Base-by-base conservation (phyloP, 2,888 invertebrate species). In the Ophraella communa region DNA sequence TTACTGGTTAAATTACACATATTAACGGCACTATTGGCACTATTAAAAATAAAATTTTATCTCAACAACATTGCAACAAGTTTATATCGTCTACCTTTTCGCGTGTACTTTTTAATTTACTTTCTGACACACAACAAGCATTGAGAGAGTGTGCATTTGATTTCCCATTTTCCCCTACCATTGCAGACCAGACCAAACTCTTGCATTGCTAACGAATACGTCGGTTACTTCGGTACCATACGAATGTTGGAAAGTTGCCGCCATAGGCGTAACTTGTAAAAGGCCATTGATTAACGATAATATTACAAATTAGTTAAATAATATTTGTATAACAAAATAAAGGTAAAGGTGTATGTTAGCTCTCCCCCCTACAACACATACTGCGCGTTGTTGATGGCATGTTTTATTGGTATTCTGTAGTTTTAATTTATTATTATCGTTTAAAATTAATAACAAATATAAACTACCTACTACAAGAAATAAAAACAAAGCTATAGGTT, bases 121-220 rank as follows among this genome's bases (percentile, higher is more conserved):
- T 59, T 51, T 52, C 44, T 44, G 42, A 52, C 52, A 52, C 51
- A 51, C 44, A 44, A 30, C 52, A 24, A 7, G 44, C 21, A 52
- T 60, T 21, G 52, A 39, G 60, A 60, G 59, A 52, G 59, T 44
- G 52, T 21, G 51, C 39, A 52, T 53, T 52, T 60, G 52, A 53
- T 52, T 60, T 60, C 60, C 53, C 60, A 44, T 60, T 39, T 60
- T 44, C 53, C 60, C 60, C 60, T 60, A 60, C 60, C 59, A 52
- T 51, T 23, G 8, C 24, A 24, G 21, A 52, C 42, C 24, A 24
- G 21, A 52, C 42, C 49, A 44, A 51, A 60, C 52, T 53, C 60
- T 52, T 44, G 42, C 23, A 20, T 56, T 56, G 53, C 53, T 21
- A 20, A 33, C 23, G 21, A 57, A 35, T 44, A 35, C 33, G 57